Conservation (phyloP, 2,888 invertebrate species). For the Therioaphis trifolii region DNA sequence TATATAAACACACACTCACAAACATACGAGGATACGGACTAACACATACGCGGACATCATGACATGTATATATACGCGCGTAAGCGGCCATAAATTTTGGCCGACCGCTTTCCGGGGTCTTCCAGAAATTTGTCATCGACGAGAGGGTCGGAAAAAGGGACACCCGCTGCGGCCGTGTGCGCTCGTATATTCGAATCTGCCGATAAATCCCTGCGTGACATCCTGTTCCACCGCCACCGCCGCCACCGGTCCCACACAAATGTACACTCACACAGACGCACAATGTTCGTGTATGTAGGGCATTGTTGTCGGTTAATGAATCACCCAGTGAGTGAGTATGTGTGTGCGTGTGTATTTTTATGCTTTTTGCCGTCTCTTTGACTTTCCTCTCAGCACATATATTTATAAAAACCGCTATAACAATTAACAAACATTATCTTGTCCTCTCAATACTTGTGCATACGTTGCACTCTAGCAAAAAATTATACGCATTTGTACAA, state of each 20-base stretch:
- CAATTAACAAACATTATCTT: slow-evolving; percentile 56
- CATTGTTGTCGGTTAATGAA: slow-evolving; percentile 32
- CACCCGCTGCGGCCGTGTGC: slow-evolving; percentile 45
- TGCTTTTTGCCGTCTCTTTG: neutral
- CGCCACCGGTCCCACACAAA: neutral
- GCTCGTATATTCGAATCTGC: slow-evolving; percentile 34
- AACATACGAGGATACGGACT: neutral
- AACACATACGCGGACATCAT: no score
- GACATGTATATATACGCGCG: neutral
- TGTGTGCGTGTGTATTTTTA: slow-evolving; percentile 1
- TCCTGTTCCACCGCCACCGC: slow-evolving; percentile 20
- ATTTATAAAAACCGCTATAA: slow-evolving; percentile 29
- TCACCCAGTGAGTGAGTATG: neutral
- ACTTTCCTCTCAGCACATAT: neutral
- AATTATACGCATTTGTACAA: no score
- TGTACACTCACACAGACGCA: neutral
- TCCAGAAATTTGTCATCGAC: slow-evolving; percentile 62
- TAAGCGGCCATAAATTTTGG: slow-evolving; percentile 60
- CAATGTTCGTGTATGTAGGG: neutral
- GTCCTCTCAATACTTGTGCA: neutral
- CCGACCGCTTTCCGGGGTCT: slow-evolving; percentile 53
- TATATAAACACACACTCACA: slow-evolving; percentile 5
- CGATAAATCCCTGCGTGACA: slow-evolving; percentile 59
- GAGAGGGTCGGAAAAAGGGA: slow-evolving; percentile 58
- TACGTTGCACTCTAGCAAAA: no score